These are phyloP conservation scores for Littorina saxatilis DNA, from an alignment of 1,140 invertebrate species.

Conservation along the genomic window DNA sequence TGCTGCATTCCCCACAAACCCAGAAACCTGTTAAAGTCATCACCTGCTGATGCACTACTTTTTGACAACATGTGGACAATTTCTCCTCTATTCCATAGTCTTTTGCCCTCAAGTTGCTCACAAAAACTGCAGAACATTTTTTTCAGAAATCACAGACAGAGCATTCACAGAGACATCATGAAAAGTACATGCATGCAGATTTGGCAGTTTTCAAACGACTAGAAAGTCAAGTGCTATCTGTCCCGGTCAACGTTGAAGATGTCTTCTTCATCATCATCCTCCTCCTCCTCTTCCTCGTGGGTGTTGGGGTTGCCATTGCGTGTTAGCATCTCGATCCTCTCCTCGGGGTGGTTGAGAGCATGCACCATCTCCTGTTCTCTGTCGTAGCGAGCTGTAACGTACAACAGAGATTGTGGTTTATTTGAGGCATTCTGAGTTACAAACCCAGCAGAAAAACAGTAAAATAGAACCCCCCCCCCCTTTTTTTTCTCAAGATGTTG, in stretches of 20 bases:
- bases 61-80: too few relatives aligned
- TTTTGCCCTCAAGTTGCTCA: too few relatives aligned
- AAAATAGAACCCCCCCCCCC: background rate
- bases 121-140: too few relatives aligned
- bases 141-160: too few relatives aligned
- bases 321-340: slow-evolving; percentile 61
- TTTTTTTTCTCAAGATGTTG: background rate
- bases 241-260: slow-evolving; percentile 60
- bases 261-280: slow-evolving; percentile 59
- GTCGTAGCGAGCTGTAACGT: background rate
- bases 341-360: slow-evolving; percentile 29
- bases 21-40: too few relatives aligned
- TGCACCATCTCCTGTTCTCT: slow-evolving; percentile 15
- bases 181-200: too few relatives aligned
- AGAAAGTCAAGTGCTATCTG: slow-evolving; percentile 45
- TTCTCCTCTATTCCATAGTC: too few relatives aligned
- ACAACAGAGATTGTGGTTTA: background rate
- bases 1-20: too few relatives aligned
- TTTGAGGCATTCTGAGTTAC: background rate
- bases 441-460: background rate
- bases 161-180: too few relatives aligned
- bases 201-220: too few relatives aligned
- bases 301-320: slow-evolving; percentile 48
- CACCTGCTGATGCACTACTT: too few relatives aligned
- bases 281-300: slow-evolving; percentile 55